Conservation (phyloP, 1,140 invertebrate genomes). For the Pseudomyrmex dendroicus region DNA sequence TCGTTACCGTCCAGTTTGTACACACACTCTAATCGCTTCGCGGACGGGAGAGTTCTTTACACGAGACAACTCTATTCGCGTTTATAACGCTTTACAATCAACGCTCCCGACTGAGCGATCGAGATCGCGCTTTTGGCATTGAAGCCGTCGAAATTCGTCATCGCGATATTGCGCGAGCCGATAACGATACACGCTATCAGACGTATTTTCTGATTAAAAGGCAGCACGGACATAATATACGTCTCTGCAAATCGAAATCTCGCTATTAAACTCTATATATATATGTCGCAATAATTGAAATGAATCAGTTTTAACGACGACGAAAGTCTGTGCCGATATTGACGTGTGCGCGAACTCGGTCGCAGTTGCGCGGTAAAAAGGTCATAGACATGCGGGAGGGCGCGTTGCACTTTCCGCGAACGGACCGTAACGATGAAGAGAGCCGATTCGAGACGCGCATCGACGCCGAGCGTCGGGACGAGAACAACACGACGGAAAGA, state of each 20-base stretch:
- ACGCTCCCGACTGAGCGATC: not conserved
- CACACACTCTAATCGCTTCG: slow-evolving; percentile 19
- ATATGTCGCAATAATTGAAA: slow-evolving; percentile 10
- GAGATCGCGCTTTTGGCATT: not conserved
- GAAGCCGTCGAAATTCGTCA: not conserved
- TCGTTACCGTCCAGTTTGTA: slow-evolving; percentile 18
- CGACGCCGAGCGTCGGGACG: slow-evolving; percentile 39
- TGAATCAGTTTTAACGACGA: slow-evolving; percentile 15
- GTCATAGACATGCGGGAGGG: slow-evolving; percentile 54
- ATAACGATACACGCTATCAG: no score
- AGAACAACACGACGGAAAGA: slow-evolving; percentile 8
- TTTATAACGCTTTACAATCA: not conserved
- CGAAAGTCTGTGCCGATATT: not conserved
- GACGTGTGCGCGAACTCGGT: not conserved
- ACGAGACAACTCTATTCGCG: slow-evolving; percentile 21
- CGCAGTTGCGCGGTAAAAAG: not conserved
- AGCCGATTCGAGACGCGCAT: slow-evolving; percentile 28
- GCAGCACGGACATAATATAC: not conserved
- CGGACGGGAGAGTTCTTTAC: slow-evolving; percentile 18
- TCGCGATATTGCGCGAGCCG: no score
- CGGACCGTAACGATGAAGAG: not conserved
- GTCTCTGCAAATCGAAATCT: not conserved
- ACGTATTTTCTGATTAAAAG: not conserved
- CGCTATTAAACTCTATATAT: not conserved
- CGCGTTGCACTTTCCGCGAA: slow-evolving; percentile 59